Percentiles rank a stretch among this genome's conserved stretches.
Conservation (phyloP, 2,797 vertebrate genomes). For the Notoglanidium macrostoma region DNA sequence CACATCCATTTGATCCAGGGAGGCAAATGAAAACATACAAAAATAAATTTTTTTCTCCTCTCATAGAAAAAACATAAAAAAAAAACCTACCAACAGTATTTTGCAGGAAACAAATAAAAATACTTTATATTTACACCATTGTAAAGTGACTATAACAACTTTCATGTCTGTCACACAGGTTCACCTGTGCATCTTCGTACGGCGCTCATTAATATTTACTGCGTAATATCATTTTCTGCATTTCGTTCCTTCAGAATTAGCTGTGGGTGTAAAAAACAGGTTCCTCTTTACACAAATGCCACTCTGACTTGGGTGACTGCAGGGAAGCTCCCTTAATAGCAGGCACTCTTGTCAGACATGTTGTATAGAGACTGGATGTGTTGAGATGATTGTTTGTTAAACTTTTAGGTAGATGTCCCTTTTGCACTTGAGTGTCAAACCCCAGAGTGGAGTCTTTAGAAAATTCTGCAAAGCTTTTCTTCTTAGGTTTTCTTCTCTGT, state of each 20-base stretch:
- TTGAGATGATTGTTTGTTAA: constrained; percentile 61
- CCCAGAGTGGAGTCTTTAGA: constrained; percentile 58
- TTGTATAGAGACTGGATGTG: constrained; percentile 60
- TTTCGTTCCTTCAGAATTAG: constrained; percentile 42
- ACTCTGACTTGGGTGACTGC: constrained; percentile 66
- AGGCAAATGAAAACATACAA: constrained; percentile 64
- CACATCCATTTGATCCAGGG: constrained; percentile 60
- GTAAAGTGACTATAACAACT: constrained; percentile 44
- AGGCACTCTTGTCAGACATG: constrained; percentile 59
- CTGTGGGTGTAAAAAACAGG: constrained; percentile 62
- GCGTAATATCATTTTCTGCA: constrained; percentile 42
- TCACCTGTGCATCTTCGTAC: constrained; percentile 30
- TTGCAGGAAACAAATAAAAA: constrained; percentile 60
- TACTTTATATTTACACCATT: constrained; percentile 57
- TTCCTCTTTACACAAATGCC: constrained; percentile 73
- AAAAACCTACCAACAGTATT: constrained; percentile 66
- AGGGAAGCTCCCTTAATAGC: constrained; percentile 58
- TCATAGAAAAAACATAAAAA: constrained; percentile 66
- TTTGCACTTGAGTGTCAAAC: constrained; percentile 57
- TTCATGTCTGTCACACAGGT: constrained; percentile 29
- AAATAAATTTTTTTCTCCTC: constrained; percentile 66
- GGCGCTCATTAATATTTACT: constrained; percentile 35
- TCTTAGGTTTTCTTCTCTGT: constrained; percentile 70
- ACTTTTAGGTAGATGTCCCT: constrained; percentile 53
- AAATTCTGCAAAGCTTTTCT: constrained; percentile 58